Percentiles rank a stretch among this genome's conserved stretches.
Conservation (phyloP, 92 coral and sea anemone genomes). For the Parazoanthus darwini region DNA sequence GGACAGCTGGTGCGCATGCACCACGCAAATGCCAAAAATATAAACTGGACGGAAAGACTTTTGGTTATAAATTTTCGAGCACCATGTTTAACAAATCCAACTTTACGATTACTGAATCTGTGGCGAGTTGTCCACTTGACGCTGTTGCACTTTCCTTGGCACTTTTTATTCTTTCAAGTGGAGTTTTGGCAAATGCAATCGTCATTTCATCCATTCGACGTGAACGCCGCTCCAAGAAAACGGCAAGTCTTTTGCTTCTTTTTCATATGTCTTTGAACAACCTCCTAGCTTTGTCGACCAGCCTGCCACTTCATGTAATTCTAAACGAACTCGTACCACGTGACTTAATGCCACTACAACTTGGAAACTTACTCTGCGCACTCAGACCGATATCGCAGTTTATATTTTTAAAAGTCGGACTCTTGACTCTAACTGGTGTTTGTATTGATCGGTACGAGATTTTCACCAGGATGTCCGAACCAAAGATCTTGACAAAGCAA, state of each 20-base stretch:
- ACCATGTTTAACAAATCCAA: neutral
- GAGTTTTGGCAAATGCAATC: neutral
- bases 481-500: neutral
- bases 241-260: neutral
- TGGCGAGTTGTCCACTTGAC: neutral
- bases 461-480: neutral
- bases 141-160: neutral
- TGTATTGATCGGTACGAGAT: neutral
- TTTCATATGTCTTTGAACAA: slow-evolving; percentile 7
- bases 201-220: neutral
- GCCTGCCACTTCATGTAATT: slow-evolving; percentile 9
- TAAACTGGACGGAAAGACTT: too few species aligned
- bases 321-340: slow-evolving; percentile 7
- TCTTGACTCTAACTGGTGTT: neutral
- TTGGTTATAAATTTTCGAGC: neutral
- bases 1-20: too few species aligned
- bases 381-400: slow-evolving; percentile 12
- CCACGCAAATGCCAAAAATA: too few species aligned
- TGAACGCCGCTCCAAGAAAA: slow-evolving; percentile 3
- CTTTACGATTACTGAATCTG: neutral
- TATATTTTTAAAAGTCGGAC: slow-evolving; percentile 1
- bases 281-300: neutral
- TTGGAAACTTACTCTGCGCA: slow-evolving; percentile 8
- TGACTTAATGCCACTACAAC: neutral
- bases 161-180: neutral